phyloP scores from a whole-genome alignment of 2,888 invertebrate genomes.

The Saturnia japonica region DNA sequence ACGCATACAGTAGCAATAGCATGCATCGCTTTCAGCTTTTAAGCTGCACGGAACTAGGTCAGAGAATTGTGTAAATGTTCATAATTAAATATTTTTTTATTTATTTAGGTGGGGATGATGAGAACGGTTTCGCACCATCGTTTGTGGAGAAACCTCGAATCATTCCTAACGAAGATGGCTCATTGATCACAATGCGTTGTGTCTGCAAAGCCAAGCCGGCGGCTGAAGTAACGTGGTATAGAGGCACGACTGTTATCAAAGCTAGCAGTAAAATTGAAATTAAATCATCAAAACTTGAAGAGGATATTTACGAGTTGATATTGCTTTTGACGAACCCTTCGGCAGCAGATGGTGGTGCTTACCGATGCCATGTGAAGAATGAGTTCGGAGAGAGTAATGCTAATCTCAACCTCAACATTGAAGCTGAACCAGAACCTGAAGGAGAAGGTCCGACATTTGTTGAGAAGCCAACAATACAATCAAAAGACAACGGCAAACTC shows the following conservation, averaged over 20 bases:
- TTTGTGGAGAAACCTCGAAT: constrained; percentile 99
- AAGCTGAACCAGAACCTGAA: constrained; percentile 96
- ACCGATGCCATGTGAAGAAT: constrained; percentile 96
- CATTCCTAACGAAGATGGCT: constrained; percentile 98
- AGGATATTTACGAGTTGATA: constrained; percentile 93
- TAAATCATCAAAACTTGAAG: constrained; percentile 88
- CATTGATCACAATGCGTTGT: constrained; percentile 98
- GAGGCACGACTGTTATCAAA: constrained; percentile 92
- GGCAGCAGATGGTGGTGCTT: constrained; percentile 81
- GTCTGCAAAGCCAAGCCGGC: constrained; percentile 97
- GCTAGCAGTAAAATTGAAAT: constrained; percentile 93
- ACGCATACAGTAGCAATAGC: constrained; percentile 80
- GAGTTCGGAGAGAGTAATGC: constrained; percentile 98
- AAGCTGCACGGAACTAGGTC: constrained; percentile 61
- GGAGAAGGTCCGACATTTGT: constrained; percentile 97
- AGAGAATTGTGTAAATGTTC: constrained; percentile 21
- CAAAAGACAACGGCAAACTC: constrained; percentile 83
- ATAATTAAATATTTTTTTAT: constrained; percentile 4
- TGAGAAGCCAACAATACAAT: constrained; percentile 93
- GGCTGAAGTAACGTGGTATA: constrained; percentile 97
- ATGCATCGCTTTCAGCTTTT: constrained; percentile 71
- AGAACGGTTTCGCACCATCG: constrained; percentile 96
- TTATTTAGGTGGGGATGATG: constrained; percentile 92
- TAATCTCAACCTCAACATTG: constrained; percentile 97
- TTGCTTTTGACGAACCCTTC: constrained; percentile 81